Percentiles rank a stretch among this genome's conserved stretches.
phyloP scores from a whole-genome alignment of 2,113 vertebrate species.

The Rhodinocichla rosea region DNA sequence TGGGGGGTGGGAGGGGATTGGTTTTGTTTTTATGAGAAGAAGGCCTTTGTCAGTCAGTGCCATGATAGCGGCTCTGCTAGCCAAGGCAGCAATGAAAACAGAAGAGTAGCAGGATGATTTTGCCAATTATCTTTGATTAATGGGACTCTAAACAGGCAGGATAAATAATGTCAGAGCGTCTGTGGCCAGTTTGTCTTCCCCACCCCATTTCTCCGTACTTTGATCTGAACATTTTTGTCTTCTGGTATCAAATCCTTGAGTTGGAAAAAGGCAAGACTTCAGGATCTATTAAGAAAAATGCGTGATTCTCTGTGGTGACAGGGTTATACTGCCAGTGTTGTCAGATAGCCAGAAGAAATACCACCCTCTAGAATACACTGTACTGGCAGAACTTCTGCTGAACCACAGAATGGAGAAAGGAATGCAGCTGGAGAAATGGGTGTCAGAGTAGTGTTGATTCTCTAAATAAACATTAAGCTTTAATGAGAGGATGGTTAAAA shows the following conservation, averaged over 20 bases:
- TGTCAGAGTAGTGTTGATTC: background rate
- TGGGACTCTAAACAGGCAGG: background rate
- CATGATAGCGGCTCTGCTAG: background rate
- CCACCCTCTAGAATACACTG: background rate
- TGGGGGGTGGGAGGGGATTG: rapidly evolving
- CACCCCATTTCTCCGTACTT: background rate
- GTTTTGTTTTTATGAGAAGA: background rate
- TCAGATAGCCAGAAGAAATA: background rate
- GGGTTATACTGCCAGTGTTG: background rate
- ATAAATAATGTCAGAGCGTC: background rate
- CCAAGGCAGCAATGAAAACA: background rate
- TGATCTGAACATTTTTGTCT: background rate
- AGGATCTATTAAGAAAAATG: background rate
- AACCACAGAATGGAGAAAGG: background rate
- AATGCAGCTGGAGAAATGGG: background rate
- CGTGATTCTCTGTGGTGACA: background rate
- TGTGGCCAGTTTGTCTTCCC: background rate
- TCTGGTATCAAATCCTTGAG: background rate
- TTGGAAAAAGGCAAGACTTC: background rate
- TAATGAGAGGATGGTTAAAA: background rate
- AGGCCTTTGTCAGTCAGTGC: background rate
- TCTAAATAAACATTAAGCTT: background rate
- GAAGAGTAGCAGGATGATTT: background rate
- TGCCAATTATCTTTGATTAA: background rate
- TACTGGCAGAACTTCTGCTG: background rate